These are phyloP conservation scores for Nyctereutes procyonoides DNA, from an alignment of 2,113 vertebrate species.

Conservation along the genomic window DNA sequence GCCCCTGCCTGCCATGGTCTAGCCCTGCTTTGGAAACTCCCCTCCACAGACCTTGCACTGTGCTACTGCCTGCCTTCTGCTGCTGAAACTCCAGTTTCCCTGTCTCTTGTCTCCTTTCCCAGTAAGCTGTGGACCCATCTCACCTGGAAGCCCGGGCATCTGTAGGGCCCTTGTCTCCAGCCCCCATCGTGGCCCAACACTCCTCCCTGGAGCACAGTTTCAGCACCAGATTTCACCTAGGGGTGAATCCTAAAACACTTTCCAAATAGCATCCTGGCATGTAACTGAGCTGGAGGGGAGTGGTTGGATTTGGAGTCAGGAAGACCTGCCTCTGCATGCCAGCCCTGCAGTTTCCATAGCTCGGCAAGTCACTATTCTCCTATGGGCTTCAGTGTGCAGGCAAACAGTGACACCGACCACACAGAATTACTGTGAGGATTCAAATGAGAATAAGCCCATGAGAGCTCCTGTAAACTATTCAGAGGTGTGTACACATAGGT, in stretches of 20 bases:
- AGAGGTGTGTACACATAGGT: neutral
- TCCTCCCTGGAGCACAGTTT: neutral
- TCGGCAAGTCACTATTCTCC: neutral
- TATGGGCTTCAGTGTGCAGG: neutral
- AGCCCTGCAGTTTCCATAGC: neutral
- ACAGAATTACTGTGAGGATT: neutral
- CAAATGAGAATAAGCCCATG: neutral
- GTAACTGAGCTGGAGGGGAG: neutral
- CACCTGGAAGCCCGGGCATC: neutral
- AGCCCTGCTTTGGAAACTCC: neutral
- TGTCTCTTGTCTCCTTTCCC: neutral
- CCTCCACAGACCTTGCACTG: no score
- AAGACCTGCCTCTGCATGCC: neutral
- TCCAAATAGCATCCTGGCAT: neutral
- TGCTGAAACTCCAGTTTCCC: neutral
- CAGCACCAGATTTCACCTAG: neutral
- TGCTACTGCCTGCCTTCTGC: neutral
- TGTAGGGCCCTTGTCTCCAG: neutral
- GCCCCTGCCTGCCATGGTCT: no score
- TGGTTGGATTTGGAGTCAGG: neutral
- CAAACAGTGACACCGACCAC: neutral
- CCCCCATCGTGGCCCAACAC: rapidly evolving
- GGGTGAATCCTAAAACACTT: neutral
- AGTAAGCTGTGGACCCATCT: neutral
- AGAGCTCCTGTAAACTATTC: neutral